These are phyloP conservation scores for Melanotaenia nigrans DNA, from an alignment of 2,797 vertebrate species.

Conservation along the genomic window DNA sequence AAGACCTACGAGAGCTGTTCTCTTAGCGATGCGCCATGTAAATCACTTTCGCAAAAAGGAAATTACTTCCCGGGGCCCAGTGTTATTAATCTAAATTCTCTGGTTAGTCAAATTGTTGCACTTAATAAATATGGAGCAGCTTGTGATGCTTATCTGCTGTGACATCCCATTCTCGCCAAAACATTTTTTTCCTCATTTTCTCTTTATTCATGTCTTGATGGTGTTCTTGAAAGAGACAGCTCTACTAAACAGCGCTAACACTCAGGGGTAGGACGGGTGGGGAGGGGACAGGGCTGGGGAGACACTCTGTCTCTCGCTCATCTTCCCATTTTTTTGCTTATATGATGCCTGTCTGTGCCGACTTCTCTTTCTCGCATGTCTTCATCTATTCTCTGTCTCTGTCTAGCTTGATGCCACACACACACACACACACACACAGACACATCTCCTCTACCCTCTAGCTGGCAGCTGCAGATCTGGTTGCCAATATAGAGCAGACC, in stretches of 20 bases:
- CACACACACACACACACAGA: constrained; percentile 42
- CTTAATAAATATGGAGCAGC: constrained; percentile 95
- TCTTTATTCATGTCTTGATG: constrained; percentile 77
- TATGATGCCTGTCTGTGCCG: constrained; percentile 73
- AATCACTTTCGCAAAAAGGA: constrained; percentile 97
- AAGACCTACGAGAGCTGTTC: constrained; percentile 88
- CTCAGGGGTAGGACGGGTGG: constrained; percentile 44
- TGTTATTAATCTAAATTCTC: constrained; percentile 99
- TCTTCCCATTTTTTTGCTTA: constrained; percentile 64
- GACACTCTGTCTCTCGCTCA: constrained; percentile 56
- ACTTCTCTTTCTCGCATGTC: constrained; percentile 75
- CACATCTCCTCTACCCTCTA: constrained; percentile 56
- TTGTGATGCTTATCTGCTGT: constrained; percentile 87
- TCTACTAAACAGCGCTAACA: constrained; percentile 74
- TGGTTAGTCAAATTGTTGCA: constrained; percentile 95
- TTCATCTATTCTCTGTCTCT: constrained; percentile 79
- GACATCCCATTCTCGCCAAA: constrained; percentile 83
- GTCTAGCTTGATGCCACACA: constrained; percentile 70
- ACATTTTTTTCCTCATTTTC: constrained; percentile 71
- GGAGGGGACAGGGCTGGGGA: constrained; percentile 52
- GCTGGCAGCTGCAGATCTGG: constrained; percentile 79
- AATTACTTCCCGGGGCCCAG: constrained; percentile 96
- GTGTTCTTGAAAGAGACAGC: constrained; percentile 78
- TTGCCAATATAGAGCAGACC: constrained; percentile 80
- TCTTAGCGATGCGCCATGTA: constrained; percentile 93